Evolutionary conservation across 2,888 invertebrate species (phyloP).

Genomic region (Eupithecia centaureata): DNA sequence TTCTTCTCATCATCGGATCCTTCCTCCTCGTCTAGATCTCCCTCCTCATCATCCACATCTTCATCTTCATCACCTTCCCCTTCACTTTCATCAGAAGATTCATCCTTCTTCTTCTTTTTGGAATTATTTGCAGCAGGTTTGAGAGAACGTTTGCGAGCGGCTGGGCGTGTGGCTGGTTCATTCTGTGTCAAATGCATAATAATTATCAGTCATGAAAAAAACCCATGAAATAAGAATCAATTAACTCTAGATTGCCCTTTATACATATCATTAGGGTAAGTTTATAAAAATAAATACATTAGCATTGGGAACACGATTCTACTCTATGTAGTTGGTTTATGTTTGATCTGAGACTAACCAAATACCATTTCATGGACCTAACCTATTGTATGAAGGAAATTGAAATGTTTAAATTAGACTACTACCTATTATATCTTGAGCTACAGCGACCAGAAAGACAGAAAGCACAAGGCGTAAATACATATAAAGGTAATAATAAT

Average conservation of each 20-base stretch:
- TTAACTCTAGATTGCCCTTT: background rate
- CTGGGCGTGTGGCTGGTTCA: slow-evolving; percentile 67
- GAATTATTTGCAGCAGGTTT: slow-evolving; percentile 69
- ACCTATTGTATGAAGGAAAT: background rate
- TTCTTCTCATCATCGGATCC: slow-evolving; percentile 82
- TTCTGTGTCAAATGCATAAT: slow-evolving; percentile 48
- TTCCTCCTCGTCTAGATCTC: slow-evolving; percentile 77
- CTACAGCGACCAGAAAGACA: background rate
- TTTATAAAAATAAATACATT: no score
- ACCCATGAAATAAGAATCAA: background rate
- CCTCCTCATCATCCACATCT: slow-evolving; percentile 77
- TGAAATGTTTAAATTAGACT: background rate
- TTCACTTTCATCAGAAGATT: slow-evolving; percentile 77
- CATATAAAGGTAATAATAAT: background rate
- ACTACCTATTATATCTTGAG: background rate
- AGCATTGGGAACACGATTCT: background rate
- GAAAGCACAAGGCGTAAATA: background rate
- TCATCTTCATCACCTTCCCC: slow-evolving; percentile 72
- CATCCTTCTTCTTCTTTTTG: slow-evolving; percentile 79
- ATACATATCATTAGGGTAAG: no score
- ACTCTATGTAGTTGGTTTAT: background rate
- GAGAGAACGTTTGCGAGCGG: slow-evolving; percentile 65
- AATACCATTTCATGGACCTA: background rate
- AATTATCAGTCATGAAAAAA: background rate
- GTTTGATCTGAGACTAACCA: background rate